These are phyloP conservation scores for Nudaria mundana DNA, from an alignment of 2,888 invertebrate genomes.

Conservation along the genomic window DNA sequence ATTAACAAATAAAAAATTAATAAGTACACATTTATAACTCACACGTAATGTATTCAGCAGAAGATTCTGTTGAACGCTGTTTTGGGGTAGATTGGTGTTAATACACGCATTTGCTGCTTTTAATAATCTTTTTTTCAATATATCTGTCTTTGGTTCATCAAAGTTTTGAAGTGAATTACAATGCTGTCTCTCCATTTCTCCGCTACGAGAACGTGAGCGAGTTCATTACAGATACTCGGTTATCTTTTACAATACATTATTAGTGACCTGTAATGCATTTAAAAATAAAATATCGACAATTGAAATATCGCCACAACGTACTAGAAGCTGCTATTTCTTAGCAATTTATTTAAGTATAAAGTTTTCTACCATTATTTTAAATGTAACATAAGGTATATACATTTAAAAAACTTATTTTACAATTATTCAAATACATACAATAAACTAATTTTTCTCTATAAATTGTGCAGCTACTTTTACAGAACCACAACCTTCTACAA, in stretches of 20 bases:
- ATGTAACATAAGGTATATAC: slow-evolving; percentile 16
- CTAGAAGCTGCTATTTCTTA: slow-evolving; percentile 32
- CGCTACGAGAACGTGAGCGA: slow-evolving; percentile 51
- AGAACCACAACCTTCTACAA: slow-evolving; percentile 74
- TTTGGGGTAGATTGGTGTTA: slow-evolving; percentile 54
- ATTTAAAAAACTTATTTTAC: slow-evolving; percentile 17
- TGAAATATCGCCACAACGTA: slow-evolving; percentile 51
- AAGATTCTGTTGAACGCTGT: slow-evolving; percentile 67
- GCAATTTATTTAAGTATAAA: slow-evolving; percentile 36
- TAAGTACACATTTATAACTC: slow-evolving; percentile 45
- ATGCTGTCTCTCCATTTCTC: slow-evolving; percentile 77
- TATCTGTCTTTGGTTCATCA: slow-evolving; percentile 74
- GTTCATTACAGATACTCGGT: slow-evolving; percentile 66
- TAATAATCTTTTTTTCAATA: slow-evolving; percentile 77
- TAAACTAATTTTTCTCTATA: slow-evolving; percentile 63
- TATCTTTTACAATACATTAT: slow-evolving; percentile 64
- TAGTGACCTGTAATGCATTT: slow-evolving; percentile 67
- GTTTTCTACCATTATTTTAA: slow-evolving; percentile 22
- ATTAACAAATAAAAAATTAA: slow-evolving; percentile 20
- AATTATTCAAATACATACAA: slow-evolving; percentile 31
- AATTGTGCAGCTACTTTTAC: slow-evolving; percentile 77
- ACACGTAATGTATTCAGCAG: slow-evolving; percentile 72
- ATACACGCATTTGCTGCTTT: slow-evolving; percentile 60
- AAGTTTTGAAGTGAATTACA: slow-evolving; percentile 79
- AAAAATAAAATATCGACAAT: slow-evolving; percentile 69